Evolutionary conservation across 1,140 invertebrate species (phyloP).

Genomic region (Glossosoma conforme): DNA sequence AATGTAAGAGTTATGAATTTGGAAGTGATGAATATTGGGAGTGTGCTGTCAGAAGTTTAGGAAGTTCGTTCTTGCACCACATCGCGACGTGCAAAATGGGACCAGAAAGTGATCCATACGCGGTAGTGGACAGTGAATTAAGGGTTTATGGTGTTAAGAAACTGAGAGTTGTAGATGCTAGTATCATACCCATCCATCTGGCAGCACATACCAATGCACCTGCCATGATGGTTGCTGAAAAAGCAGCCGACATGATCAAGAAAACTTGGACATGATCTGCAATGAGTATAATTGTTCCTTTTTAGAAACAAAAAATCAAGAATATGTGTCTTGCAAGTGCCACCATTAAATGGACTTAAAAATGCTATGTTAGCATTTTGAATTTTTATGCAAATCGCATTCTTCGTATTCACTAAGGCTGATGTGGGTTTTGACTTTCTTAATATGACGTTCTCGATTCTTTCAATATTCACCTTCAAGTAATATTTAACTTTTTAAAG

Average conservation of each 20-base stretch:
- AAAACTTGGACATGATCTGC: conserved; percentile 56
- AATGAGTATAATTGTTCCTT: too few species aligned
- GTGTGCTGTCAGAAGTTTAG: conserved; percentile 62
- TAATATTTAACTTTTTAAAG: too few species aligned
- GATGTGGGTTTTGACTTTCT: too few species aligned
- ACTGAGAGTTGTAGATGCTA: conserved; percentile 70
- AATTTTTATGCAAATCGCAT: too few species aligned
- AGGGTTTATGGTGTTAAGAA: conserved; percentile 63
- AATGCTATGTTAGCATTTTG: too few species aligned
- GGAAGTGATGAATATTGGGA: conserved; percentile 65
- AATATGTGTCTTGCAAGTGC: too few species aligned
- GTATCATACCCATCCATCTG: conserved; percentile 68
- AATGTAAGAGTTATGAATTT: conserved; percentile 51
- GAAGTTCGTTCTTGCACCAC: conserved; percentile 64
- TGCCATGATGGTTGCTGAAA: conserved; percentile 82
- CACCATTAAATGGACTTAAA: too few species aligned
- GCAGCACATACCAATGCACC: conserved; percentile 69
- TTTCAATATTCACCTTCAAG: too few species aligned
- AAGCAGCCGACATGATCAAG: conserved; percentile 76
- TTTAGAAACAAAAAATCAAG: too few species aligned
- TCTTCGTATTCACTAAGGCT: too few species aligned
- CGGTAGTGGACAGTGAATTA: conserved; percentile 71
- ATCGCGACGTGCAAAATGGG: conserved; percentile 75
- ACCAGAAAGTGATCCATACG: conserved; percentile 53
- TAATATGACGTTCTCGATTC: too few species aligned